Evolutionary conservation across 1,140 invertebrate genomes (phyloP), one percentile per base, ranked within the genome.

Genomic region (Zophobas atratus): DNA sequence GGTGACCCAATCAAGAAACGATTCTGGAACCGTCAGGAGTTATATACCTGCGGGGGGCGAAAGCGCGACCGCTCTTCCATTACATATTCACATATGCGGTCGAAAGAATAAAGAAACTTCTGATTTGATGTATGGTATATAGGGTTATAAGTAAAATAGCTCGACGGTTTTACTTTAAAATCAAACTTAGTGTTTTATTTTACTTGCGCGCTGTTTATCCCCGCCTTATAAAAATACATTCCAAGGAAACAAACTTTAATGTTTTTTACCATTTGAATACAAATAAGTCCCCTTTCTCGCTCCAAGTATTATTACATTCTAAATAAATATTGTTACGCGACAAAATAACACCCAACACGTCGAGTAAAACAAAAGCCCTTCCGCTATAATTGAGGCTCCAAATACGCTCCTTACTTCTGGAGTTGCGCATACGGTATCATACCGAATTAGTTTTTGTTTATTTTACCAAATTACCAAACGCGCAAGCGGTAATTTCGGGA

Each of bases 1-100:
- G 76, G 79, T 82, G 80, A 80, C 80, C 81, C 80, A 82, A 82
- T 82, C 80, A 81, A 82, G 80, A 77, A 80, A 72, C 80, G 79
- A 82, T 82, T 82, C 81, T 79, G 80, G 67, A 72, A 70, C 79
- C 79, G 82, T 81, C 79, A 81, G 75, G 74, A 77, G 49, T 79
- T 80, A 77, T 80, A 81, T 80, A 75, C 79, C 80, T 81, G 78
- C 75, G 67, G 76, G 76, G 78, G 71, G 76, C 79, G 60, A 56
- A 57, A 51, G 70, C 57, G 41, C 53, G 70, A 77, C 53, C 76
- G 41, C 57, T 79, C 51, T 77, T 77, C 71, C 75, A 80, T 81
- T 80, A 80, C 67, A 63, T 80, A 81, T 81, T 81, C 80, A 80
- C 76, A 63, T 79, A 53, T 72, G 60, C 67, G 57, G 46, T 78